Evolutionary conservation across 2,797 vertebrate species (phyloP), one percentile per base, ranked within the genome.

Genomic region (Sternarchorhynchus goeldii): DNA sequence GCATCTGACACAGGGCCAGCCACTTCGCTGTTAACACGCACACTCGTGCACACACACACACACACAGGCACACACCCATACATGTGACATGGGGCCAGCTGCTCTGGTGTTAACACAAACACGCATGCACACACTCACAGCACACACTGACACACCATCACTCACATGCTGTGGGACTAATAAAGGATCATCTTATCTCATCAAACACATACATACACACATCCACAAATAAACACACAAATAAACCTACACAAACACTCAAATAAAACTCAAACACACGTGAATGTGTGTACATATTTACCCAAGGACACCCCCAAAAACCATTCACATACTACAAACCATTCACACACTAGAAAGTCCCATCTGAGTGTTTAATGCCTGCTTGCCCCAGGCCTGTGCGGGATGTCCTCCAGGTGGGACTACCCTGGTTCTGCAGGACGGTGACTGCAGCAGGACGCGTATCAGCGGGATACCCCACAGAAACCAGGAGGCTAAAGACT

Each of bases 51-150:
- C 31, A 58, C 67, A 71, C 56, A 73, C 21, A 29, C 50, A 16
- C 3, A 58, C 29, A 18, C 17, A 36, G 12, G 20, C 36, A 63
- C 62, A 71, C 62, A 73, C n/a, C 21, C 80, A 77, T 58, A 55
- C 50, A 45, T 45, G 6, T 45, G 41, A 50, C 45, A 50, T 50
- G 1, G 3, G 3, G 3, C 45, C 45, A 50, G 45, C 8, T 12
- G 10, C 45, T 50, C 45, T 50, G 45, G 10, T 50, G 45, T 65
- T 20, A 72, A 69, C 18, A 53, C 45, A 64, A 32, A 65, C 58
- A 29, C 56, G 57, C 60, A 29, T 20, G 65, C 50, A 65, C 50
- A 83, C 56, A 75, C 56, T 74, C 36, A 70, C 70, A 29, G 58
- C 62, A 64, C 53, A 63, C 18, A 34, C 12, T 12, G 53, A 56